These are phyloP conservation scores for Ametastegia equiseti DNA, from an alignment of 2,888 invertebrate genomes.

Conservation along the genomic window DNA sequence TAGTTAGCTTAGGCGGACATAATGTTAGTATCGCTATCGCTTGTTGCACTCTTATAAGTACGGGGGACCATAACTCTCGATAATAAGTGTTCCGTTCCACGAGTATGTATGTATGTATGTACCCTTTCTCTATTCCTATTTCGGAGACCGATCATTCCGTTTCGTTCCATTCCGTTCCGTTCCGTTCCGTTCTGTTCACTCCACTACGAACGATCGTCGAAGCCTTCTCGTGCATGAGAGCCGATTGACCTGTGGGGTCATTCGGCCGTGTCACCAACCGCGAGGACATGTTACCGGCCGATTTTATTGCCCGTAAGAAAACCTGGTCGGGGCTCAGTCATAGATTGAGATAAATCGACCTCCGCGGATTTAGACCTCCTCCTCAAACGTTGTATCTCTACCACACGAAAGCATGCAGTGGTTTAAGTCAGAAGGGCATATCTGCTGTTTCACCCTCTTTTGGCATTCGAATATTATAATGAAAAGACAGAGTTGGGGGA, in stretches of 20 bases:
- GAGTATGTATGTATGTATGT: not conserved
- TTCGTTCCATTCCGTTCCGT: too few species aligned
- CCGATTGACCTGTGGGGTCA: conserved; percentile 21
- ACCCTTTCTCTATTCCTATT: conserved; percentile 38
- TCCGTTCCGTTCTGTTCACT: too few species aligned
- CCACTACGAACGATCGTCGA: too few species aligned
- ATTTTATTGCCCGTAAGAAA: conserved; percentile 36
- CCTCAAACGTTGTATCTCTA: not conserved
- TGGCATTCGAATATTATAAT: too few species aligned
- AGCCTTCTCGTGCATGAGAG: conserved; percentile 1
- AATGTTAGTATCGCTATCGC: not conserved
- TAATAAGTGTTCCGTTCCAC: not conserved
- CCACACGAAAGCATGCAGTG: too few species aligned
- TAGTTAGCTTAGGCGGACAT: not conserved
- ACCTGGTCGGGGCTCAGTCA: not conserved
- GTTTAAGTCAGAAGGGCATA: too few species aligned
- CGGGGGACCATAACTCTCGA: not conserved
- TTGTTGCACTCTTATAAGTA: not conserved
- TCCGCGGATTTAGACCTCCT: not conserved
- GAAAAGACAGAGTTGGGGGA: too few species aligned
- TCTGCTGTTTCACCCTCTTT: too few species aligned
- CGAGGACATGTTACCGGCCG: conserved; percentile 28
- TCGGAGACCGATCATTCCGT: not conserved
- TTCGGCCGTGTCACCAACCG: conserved; percentile 39
- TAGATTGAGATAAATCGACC: conserved; percentile 31